Conservation (phyloP, 2,888 invertebrate species). For the Adela reaumurella region DNA sequence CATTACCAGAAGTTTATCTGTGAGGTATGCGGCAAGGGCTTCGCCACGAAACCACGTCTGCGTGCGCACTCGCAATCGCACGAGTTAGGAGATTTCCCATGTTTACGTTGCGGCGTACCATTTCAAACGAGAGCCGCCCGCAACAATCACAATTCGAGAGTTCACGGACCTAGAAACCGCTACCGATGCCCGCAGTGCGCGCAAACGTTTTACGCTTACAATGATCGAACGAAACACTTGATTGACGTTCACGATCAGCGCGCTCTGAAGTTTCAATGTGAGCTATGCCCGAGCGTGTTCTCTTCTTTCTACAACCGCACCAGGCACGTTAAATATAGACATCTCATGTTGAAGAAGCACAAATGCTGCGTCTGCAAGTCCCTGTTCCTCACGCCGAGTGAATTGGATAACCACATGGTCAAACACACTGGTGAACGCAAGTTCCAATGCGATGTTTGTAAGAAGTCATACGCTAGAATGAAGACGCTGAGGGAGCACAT, state of each 20-base stretch:
- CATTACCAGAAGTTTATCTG: slow-evolving; percentile 42
- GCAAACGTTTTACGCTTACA: slow-evolving; percentile 31
- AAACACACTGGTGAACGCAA: slow-evolving; percentile 29
- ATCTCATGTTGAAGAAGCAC: slow-evolving; percentile 25
- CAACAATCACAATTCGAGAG: slow-evolving; percentile 24
- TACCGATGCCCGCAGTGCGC: slow-evolving; percentile 27
- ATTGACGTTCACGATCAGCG: slow-evolving; percentile 23
- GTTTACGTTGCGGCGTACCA: slow-evolving; percentile 26
- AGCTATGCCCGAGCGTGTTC: slow-evolving; percentile 33
- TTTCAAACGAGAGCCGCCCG: slow-evolving; percentile 23
- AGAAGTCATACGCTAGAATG: slow-evolving; percentile 32
- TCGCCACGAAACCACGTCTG: slow-evolving; percentile 26
- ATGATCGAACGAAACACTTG: slow-evolving; percentile 27
- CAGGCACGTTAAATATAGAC: slow-evolving; percentile 34
- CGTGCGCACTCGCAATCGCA: slow-evolving; percentile 31
- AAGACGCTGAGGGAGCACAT: slow-evolving; percentile 35
- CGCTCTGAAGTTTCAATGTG: slow-evolving; percentile 34
- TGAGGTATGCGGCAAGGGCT: slow-evolving; percentile 36
- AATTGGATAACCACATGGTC: slow-evolving; percentile 31
- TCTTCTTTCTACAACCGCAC: slow-evolving; percentile 31
- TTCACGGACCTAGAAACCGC: slow-evolving; percentile 19
- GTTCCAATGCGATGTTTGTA: slow-evolving; percentile 41
- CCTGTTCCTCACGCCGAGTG: slow-evolving; percentile 27
- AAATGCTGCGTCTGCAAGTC: slow-evolving; percentile 26
- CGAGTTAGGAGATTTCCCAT: slow-evolving; percentile 22